Percentiles rank a stretch among this genome's conserved stretches.
These are phyloP conservation scores for Morbakka virulenta DNA, from an alignment of 30 jellyfish, hydroid and myxozoan genomes.

Conservation along the genomic window DNA sequence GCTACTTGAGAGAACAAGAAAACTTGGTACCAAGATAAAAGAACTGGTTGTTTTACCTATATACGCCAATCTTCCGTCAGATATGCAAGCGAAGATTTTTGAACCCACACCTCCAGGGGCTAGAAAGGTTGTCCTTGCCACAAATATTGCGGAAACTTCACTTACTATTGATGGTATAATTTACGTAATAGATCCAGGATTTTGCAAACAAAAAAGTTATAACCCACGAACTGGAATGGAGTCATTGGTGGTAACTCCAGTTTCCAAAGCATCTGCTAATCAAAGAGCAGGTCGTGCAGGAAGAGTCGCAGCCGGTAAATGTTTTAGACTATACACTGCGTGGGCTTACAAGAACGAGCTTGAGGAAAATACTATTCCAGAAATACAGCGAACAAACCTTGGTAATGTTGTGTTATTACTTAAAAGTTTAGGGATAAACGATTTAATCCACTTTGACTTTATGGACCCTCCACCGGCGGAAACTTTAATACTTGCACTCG, in stretches of 20 bases:
- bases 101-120: constrained; percentile 99
- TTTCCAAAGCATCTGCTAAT: constrained; percentile 98
- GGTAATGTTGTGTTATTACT: constrained; percentile 96
- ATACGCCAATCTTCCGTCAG: constrained; percentile 98
- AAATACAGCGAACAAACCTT: constrained; percentile 97
- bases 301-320: constrained; percentile 99
- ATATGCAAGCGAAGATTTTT: constrained; percentile 97
- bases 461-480: constrained; percentile 99
- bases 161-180: constrained; percentile 82
- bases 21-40: constrained; percentile 87
- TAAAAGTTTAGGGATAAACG: constrained; percentile 97
- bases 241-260: constrained; percentile 96
- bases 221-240: constrained; percentile 99
- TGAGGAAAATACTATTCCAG: constrained; percentile 99
- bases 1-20: constrained; percentile 83
- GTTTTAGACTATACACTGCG: constrained; percentile 96
- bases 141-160: constrained; percentile 94
- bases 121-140: constrained; percentile 95
- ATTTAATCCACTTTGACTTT: constrained; percentile 93
- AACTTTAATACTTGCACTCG: constrained; percentile 94
- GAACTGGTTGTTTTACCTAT: constrained; percentile 91
- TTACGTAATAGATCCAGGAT: constrained; percentile 94
- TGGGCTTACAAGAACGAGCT: constrained; percentile 99
- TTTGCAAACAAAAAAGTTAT: constrained; percentile 98
- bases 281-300: constrained; percentile 99